Percentiles rank a stretch among this genome's conserved stretches.
Evolutionary conservation across 2,888 invertebrate genomes (phyloP).

Genomic region (Camptogramma bilineatum): DNA sequence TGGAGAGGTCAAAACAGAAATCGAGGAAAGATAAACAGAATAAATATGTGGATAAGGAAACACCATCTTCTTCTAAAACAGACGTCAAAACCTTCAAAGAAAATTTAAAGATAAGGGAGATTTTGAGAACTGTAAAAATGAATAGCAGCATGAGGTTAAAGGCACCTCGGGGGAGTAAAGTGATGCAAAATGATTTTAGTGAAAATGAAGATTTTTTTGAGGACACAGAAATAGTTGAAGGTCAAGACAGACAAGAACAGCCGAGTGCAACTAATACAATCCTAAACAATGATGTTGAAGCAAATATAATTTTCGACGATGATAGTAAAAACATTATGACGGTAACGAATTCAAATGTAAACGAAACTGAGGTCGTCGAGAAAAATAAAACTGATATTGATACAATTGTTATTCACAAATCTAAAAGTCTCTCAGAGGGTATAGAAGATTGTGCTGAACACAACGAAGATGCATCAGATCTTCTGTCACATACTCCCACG

Average conservation of each 20-base stretch:
- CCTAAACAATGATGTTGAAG: slow-evolving; percentile 39
- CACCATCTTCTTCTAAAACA: slow-evolving; percentile 57
- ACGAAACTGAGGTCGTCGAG: slow-evolving; percentile 21
- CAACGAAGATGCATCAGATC: slow-evolving; percentile 33
- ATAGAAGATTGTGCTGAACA: slow-evolving; percentile 41
- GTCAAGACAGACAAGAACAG: slow-evolving; percentile 42
- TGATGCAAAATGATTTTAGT: slow-evolving; percentile 71
- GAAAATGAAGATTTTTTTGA: slow-evolving; percentile 66
- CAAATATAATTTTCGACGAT: slow-evolving; percentile 35
- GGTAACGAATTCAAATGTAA: slow-evolving; percentile 14
- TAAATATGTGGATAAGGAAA: slow-evolving; percentile 64
- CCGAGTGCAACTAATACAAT: slow-evolving; percentile 66
- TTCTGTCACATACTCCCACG: slow-evolving; percentile 31
- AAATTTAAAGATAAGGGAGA: slow-evolving; percentile 76
- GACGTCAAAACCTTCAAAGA: slow-evolving; percentile 75
- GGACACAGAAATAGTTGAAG: slow-evolving; percentile 39
- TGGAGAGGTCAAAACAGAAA: slow-evolving; percentile 72
- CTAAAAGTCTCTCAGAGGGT: slow-evolving; percentile 48
- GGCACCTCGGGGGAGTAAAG: slow-evolving; percentile 70
- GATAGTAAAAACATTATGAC: slow-evolving; percentile 2
- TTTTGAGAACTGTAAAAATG: slow-evolving; percentile 77
- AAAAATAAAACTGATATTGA: slow-evolving; percentile 31
- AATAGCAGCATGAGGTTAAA: slow-evolving; percentile 76
- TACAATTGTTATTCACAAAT: slow-evolving; percentile 39
- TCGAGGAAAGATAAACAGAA: slow-evolving; percentile 65